Conservation (phyloP, 2,888 invertebrate genomes). For the Barypeithes pellucidus region DNA sequence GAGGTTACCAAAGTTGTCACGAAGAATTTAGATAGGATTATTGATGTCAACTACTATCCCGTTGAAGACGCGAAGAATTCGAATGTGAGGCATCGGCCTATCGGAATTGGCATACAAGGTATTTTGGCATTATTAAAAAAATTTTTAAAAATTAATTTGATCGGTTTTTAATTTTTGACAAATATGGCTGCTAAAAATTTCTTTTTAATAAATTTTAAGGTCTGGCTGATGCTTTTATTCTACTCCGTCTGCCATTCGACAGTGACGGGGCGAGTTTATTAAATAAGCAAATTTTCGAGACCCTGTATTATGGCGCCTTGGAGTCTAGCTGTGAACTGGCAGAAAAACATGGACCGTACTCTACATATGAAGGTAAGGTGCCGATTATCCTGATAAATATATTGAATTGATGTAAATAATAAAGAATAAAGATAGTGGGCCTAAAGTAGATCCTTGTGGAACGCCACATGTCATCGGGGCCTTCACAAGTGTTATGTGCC, state of each 20-base stretch:
- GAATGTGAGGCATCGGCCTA: constrained; percentile 89
- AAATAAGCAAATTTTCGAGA: constrained; percentile 98
- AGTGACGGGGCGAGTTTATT: constrained; percentile 87
- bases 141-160: too few relatives aligned
- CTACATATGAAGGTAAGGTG: constrained; percentile 87
- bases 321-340: constrained; percentile 97
- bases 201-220: constrained; percentile 47
- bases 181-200: too few relatives aligned
- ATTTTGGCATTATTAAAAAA: too few relatives aligned
- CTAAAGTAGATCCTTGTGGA: too few relatives aligned
- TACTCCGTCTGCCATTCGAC: constrained; percentile 95
- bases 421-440: too few relatives aligned
- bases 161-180: too few relatives aligned
- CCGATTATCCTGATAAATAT: too few relatives aligned
- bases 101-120: constrained; percentile 97
- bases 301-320: constrained; percentile 96
- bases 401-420: too few relatives aligned
- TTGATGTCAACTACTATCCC: constrained; percentile 97
- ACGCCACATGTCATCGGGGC: too few relatives aligned
- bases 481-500: too few relatives aligned
- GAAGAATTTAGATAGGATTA: constrained; percentile 95
- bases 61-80: constrained; percentile 90
- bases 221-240: constrained; percentile 95
- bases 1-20: constrained; percentile 93
- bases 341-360: constrained; percentile 87